Evolutionary conservation across 2,888 invertebrate genomes (phyloP), one percentile per base, ranked within the genome.

Genomic region (Oxytorus armatus): DNA sequence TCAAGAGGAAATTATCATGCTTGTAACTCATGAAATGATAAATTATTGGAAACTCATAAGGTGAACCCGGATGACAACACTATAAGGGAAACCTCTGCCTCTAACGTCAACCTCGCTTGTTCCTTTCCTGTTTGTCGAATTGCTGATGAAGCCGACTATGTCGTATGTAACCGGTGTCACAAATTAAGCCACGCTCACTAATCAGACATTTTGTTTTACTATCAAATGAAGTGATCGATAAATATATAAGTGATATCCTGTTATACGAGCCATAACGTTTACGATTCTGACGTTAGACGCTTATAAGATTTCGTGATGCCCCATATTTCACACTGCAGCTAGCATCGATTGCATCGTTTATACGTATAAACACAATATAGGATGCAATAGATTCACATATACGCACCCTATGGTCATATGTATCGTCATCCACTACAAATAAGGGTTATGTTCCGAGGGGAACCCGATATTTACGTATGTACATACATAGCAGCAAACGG

Each of bases 401-500:
- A 25, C 18, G 16, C 10, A 59, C 14, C 21, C 14, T 68, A 61
- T 14, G 33, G 70, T 49, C n/a, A 33, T 59, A 72, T 14, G 16
- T 11, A 55, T 14, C 57, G 63, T 47, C 14, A 53, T 29, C 25
- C 33, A 74, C 25, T 39, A 57, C 65, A 79, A 78, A 79, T 36
- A 72, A 51, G 44, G 44, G 44, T 65, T 76, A 69, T 33, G 53
- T 66, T 61, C 44, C 70, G 10, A 33, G 23, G 59, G 70, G 65
- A 66, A 70, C 65, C 70, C 49, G 44, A 72, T 51, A 44, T 75
- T 42, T 25, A 51, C 39, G 65, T 59, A 51, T 23, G 47, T 44
- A 59, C 39, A 39, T 76, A 65, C 53, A 65, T 44, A 59, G 59
- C 29, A 51, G 61, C 75, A 63, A 74, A 44, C 63, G 61, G 66